Conservation (phyloP, 2,113 vertebrate species). For the Dascyllus trimaculatus region DNA sequence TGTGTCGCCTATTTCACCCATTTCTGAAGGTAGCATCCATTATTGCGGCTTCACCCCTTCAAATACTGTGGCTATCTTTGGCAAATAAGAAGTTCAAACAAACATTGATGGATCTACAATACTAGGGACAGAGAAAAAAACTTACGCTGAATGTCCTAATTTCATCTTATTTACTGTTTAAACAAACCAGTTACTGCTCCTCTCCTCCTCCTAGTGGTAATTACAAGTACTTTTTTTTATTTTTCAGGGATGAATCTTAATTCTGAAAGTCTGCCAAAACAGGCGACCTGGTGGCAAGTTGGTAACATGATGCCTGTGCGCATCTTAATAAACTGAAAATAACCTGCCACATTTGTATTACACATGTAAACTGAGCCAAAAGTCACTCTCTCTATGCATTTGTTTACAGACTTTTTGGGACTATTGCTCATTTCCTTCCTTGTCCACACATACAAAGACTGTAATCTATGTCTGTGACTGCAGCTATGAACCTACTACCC, state of each 20-base stretch:
- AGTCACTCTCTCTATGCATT: too few species aligned
- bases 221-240: background rate
- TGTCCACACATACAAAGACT: too few species aligned
- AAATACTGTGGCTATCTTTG: background rate
- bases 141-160: conserved; percentile 1
- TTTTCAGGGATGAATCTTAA: background rate
- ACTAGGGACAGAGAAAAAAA: background rate
- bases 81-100: background rate
- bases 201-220: conserved; percentile 29
- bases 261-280: background rate
- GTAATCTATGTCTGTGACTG: too few species aligned
- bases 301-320: background rate
- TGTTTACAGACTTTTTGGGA: too few species aligned
- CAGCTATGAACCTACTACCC: too few species aligned
- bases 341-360: background rate
- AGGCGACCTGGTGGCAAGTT: background rate
- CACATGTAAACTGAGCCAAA: background rate
- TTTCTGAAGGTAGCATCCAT: conserved; percentile 23
- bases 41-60: background rate
- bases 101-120: background rate
- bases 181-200: background rate
- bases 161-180: conserved; percentile 4
- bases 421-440: too few species aligned
- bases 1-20: background rate
- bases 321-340: too few species aligned